Evolutionary conservation across 2,888 invertebrate species (phyloP).

Genomic region (Xestia c-nigrum): DNA sequence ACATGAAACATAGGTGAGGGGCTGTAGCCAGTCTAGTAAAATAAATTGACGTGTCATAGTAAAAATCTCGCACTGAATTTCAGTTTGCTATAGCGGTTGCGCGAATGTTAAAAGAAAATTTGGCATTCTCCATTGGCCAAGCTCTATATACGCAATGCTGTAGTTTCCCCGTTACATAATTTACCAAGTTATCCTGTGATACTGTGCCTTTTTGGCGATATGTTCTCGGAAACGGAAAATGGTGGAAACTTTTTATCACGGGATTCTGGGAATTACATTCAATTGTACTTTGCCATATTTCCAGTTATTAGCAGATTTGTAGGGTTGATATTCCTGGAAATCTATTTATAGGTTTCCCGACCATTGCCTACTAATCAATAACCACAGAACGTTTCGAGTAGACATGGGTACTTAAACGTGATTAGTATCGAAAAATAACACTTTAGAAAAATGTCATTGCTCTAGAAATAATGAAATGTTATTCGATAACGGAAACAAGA

Average conservation of each 20-base stretch:
- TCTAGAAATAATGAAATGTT: slow-evolving; percentile 8
- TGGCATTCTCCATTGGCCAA: slow-evolving; percentile 52
- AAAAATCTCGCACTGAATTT: slow-evolving; percentile 15
- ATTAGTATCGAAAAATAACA: not conserved
- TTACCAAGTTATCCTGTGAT: slow-evolving; percentile 30
- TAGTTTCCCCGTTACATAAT: slow-evolving; percentile 56
- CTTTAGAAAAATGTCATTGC: not conserved
- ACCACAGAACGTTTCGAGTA: not conserved
- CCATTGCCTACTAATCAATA: slow-evolving; percentile 27
- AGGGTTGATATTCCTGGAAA: not conserved
- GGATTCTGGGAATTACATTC: not conserved
- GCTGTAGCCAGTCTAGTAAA: not conserved
- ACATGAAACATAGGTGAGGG: not conserved
- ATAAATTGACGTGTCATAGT: slow-evolving; percentile 6
- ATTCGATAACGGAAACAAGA: slow-evolving; percentile 12
- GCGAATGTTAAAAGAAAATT: slow-evolving; percentile 48
- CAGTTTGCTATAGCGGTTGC: slow-evolving; percentile 15
- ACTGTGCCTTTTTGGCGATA: slow-evolving; percentile 8
- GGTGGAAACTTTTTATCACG: slow-evolving; percentile 4
- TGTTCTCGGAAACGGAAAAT: slow-evolving; percentile 7
- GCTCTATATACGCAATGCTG: slow-evolving; percentile 57
- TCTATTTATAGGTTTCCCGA: slow-evolving; percentile 21
- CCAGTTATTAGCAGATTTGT: not conserved
- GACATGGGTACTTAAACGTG: too few species aligned
- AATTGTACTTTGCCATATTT: not conserved